Base-by-base conservation (phyloP, 2,888 invertebrate species). In the Trypoxylon attenuatum region DNA sequence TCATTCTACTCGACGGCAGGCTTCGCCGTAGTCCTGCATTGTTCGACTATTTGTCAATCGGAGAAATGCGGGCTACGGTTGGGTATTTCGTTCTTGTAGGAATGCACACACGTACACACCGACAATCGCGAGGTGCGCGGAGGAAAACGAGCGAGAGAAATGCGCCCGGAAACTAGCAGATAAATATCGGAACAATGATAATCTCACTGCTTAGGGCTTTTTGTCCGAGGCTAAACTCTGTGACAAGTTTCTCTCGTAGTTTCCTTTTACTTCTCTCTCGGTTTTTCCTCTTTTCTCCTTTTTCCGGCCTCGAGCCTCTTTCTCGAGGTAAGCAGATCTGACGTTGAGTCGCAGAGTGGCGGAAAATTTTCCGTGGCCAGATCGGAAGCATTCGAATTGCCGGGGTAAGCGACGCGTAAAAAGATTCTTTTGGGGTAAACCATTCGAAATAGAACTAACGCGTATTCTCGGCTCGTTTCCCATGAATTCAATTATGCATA, bases 121-220 rank as follows among this genome's bases (percentile, higher is more conserved):
- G 60, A 65, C 67, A 61, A 61, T 58, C 53, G 57, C 25, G 50
- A 49, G 45, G 21, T n/a, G n/a, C n/a, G n/a, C 18, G 13, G 45
- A 16, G 16, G 1, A 19, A n/a, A 19, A 23, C 15, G 29, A 25
- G 55, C 29, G 41, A n/a, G n/a, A 38, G 55, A 22, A 59, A 60
- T 62, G 66, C 62, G 61, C 62, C 49, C 53, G 64, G 52, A 78
- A 74, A 77, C 76, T 77, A 60, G 45, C 65, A 81, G 84, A 83
- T 84, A 81, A 84, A 82, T 78, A 82, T 82, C 82, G 73, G 69
- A 65, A 78, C 78, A 76, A 83, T 79, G 79, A 80, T 82, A 82
- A 84, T 83, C 83, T 77, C 58, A 51, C 49, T 60, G 72, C 78
- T 75, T 73, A 71, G 67, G 33, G 45, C n/a, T 42, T 54, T 72